These are phyloP conservation scores for Hyperopisus bebe DNA, from an alignment of 2,113 vertebrate species.

Conservation along the genomic window DNA sequence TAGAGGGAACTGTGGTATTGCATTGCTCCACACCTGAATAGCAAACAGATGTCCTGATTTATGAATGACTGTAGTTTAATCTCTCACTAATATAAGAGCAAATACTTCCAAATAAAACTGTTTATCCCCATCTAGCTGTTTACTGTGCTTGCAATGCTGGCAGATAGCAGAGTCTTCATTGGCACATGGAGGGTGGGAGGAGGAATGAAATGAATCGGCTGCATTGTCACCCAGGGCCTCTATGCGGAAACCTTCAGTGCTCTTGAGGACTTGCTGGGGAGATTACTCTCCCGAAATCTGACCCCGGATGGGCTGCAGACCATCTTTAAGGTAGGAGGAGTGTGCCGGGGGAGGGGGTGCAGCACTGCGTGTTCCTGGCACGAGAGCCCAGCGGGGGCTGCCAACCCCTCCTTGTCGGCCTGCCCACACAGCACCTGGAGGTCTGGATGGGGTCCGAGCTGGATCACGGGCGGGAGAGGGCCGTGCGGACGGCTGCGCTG, in stretches of 20 bases:
- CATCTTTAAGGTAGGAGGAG: conserved; percentile 69
- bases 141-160: not conserved
- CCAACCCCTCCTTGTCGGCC: not conserved
- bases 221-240: conserved; percentile 51
- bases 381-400: not conserved
- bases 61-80: not conserved
- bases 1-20: not conserved
- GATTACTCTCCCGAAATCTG: conserved; percentile 62
- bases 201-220: not conserved
- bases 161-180: not conserved
- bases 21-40: not conserved
- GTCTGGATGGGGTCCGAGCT: conserved; percentile 73
- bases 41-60: not conserved
- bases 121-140: not conserved
- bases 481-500: conserved; percentile 54
- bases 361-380: not conserved
- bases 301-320: conserved; percentile 75
- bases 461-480: conserved; percentile 72
- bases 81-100: not conserved
- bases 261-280: conserved; percentile 71
- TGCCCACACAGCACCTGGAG: conserved; percentile 66
- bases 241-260: conserved; percentile 66
- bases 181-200: not conserved
- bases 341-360: not conserved
- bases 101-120: not conserved